phyloP scores from a whole-genome alignment of 2,797 vertebrate species.

The Austrolebias charrua region DNA sequence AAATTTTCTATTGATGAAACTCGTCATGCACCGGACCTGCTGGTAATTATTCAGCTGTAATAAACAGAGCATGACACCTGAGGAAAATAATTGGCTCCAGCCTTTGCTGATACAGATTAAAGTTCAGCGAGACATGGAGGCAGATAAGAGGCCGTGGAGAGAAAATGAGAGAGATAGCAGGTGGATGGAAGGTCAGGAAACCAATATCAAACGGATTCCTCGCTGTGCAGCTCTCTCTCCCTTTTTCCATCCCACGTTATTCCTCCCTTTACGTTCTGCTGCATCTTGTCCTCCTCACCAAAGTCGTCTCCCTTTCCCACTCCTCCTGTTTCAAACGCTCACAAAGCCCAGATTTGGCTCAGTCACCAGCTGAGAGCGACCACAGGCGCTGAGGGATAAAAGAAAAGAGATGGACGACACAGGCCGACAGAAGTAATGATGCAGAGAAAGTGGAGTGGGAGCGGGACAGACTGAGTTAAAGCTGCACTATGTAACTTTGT shows the following conservation, averaged over 20 bases:
- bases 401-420: conserved; percentile 39
- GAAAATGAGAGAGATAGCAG: conserved; percentile 22
- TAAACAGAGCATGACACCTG: conserved; percentile 19
- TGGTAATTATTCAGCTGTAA: conserved; percentile 22
- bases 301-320: conserved; percentile 39
- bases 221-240: conserved; percentile 30
- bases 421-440: conserved; percentile 51
- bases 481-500: too few species aligned
- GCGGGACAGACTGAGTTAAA: conserved; percentile 42
- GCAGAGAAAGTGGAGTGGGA: conserved; percentile 42
- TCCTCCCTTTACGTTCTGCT: conserved; percentile 53
- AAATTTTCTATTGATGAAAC: conserved; percentile 21
- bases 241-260: conserved; percentile 35
- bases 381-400: conserved; percentile 57
- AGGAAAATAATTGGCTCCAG: conserved; percentile 33
- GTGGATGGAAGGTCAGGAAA: conserved; percentile 48
- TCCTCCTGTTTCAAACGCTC: conserved; percentile 60
- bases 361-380: conserved; percentile 70
- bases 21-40: conserved; percentile 3
- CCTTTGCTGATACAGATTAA: conserved; percentile 9
- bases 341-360: conserved; percentile 53
- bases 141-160: conserved; percentile 17
- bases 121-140: conserved; percentile 23
- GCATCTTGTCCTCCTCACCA: conserved; percentile 48
- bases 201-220: conserved; percentile 56